phyloP scores from a whole-genome alignment of 2,797 vertebrate genomes.

The Manis crassicaudata region DNA sequence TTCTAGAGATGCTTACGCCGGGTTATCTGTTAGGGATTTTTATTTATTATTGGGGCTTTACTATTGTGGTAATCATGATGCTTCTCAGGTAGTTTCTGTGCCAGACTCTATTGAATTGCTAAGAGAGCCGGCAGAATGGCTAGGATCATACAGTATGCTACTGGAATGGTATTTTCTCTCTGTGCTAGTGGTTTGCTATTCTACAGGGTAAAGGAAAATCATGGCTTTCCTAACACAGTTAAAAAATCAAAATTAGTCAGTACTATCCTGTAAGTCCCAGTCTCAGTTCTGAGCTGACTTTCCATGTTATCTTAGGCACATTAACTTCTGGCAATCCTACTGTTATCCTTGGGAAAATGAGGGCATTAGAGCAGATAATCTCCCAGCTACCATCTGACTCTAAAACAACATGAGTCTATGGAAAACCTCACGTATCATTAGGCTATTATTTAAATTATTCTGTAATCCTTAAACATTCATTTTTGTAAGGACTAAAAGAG shows the following conservation, averaged over 20 bases:
- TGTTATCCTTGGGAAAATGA: not conserved
- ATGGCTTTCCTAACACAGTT: conserved; percentile 1
- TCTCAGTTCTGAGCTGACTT: conserved; percentile 2
- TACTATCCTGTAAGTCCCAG: not conserved
- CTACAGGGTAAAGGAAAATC: not conserved
- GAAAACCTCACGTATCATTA: not conserved
- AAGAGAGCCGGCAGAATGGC: not conserved
- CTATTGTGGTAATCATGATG: not conserved
- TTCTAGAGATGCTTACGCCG: not conserved
- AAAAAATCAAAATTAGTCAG: conserved; percentile 30
- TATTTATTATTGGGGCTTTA: not conserved
- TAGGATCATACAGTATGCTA: not conserved
- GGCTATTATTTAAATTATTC: not conserved
- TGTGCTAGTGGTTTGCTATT: not conserved
- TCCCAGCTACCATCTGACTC: not conserved
- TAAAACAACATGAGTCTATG: not conserved
- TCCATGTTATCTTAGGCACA: not conserved
- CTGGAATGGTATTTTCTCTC: not conserved
- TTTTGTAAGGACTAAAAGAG: not conserved
- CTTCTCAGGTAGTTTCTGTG: not conserved
- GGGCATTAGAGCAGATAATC: not conserved
- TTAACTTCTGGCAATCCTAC: not conserved
- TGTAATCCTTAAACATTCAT: not conserved
- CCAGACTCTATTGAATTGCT: not conserved
- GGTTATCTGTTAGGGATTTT: not conserved